phyloP scores from a whole-genome alignment of 2,797 vertebrate species.

The Enteromius treurensis region DNA sequence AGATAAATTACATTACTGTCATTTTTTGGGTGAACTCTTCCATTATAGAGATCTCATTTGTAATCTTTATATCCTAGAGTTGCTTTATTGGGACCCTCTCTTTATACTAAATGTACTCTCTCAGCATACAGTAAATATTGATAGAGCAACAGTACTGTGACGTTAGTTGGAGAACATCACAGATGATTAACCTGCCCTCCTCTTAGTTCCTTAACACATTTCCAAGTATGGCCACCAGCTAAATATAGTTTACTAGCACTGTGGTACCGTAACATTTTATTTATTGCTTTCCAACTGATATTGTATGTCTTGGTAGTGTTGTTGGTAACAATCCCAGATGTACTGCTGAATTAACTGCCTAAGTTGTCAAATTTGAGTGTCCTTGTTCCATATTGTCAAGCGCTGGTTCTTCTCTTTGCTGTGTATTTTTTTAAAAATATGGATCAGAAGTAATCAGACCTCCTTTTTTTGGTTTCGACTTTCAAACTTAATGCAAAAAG shows the following conservation, averaged over 20 bases:
- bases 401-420: constrained; percentile 6
- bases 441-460: neutral
- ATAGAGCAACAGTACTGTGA: constrained; percentile 1
- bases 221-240: constrained; percentile 24
- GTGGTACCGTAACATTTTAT: constrained; percentile 30
- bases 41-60: neutral
- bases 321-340: constrained; percentile 35
- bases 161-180: neutral
- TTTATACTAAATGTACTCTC: constrained; percentile 1
- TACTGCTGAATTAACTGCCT: constrained; percentile 35
- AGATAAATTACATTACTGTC: neutral
- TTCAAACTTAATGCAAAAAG: neutral
- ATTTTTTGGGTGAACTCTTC: neutral
- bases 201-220: constrained; percentile 16
- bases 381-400: constrained; percentile 27
- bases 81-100: neutral
- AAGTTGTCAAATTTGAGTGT: constrained; percentile 35
- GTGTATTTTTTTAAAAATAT: constrained; percentile 17
- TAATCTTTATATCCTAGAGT: neutral
- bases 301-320: constrained; percentile 24
- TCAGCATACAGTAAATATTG: constrained; percentile 18
- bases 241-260: constrained; percentile 13
- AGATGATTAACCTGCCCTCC: constrained; percentile 10
- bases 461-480: neutral
- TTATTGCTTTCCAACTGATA: constrained; percentile 43